Base-by-base conservation (phyloP, 2,113 vertebrate species). In the Ceyx margarethae region DNA sequence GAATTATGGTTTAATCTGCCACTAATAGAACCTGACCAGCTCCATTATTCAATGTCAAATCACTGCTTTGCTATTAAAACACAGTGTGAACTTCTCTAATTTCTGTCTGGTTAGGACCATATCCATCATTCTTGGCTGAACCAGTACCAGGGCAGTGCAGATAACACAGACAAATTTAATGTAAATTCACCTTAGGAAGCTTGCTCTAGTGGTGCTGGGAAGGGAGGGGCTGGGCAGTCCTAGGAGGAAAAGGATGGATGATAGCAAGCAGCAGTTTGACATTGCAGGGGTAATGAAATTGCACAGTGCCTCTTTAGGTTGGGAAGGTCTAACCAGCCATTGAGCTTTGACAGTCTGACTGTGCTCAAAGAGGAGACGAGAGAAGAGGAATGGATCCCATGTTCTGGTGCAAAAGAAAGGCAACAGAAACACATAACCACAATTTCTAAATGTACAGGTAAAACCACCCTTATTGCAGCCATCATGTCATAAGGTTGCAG, bases 21-120 rank as follows among this genome's bases (percentile, higher is more conserved):
- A 91, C 92, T 94, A 95, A 95, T 91, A 95, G 92, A 94, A 95
- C 86, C 92, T 94, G 95, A 95, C 95, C 84, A 40, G 87, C 60
- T 92, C 81, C 94, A 96, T 95, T 96, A 94, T 87, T 96, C 95
- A 96, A 82, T 93, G 92, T 96, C 95, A 95, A 82, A 95, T 94
- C 89, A 91, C 84, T 56, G 64, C 89, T 92, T 96, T 91, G 75
- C 89, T 95, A 94, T 94, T 95, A 96, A 96, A 95, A 96, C 81
- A 89, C 51, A 92, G 72, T 25, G 74, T 89, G 89, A 95, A 96
- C 81, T 90, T 93, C 85, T 87, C 75, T 96, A 95, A 96, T 96
- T 95, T 96, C 96, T 95, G 92, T 85, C 15, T 43, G 71, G 81
- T 94, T 92, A 54, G 94, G 95, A 91, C 84, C 84, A 92, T 94